A percentile compares a stretch with the other conserved stretches of the same genome.
phyloP scores from a whole-genome alignment of 2,797 vertebrate species.

The Enteromius fasciolatus region DNA sequence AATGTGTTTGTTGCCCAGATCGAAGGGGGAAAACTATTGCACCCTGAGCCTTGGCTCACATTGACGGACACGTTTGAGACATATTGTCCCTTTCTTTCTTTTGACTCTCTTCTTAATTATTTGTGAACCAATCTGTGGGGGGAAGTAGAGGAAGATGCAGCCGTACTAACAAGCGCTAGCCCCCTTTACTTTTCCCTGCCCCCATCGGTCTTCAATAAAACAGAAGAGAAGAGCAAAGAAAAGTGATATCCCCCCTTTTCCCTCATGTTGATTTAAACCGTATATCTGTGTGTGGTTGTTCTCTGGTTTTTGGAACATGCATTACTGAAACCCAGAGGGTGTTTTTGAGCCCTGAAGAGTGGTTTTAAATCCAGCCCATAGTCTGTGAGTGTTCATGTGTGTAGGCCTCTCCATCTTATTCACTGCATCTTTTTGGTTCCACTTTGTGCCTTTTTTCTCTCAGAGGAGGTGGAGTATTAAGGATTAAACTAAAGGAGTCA shows the following conservation, averaged over 20 bases:
- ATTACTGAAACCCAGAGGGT: slow-evolving; percentile 46
- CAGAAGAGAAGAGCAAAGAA: slow-evolving; percentile 30
- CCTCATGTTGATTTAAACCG: slow-evolving; percentile 37
- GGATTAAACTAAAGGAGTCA: slow-evolving; percentile 24
- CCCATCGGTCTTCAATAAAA: slow-evolving; percentile 38
- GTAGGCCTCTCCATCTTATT: neutral
- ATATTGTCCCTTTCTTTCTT: slow-evolving; percentile 35
- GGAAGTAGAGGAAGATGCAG: slow-evolving; percentile 51
- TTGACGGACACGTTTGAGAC: slow-evolving; percentile 46
- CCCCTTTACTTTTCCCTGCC: slow-evolving; percentile 31
- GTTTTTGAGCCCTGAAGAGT: slow-evolving; percentile 36
- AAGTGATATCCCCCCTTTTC: slow-evolving; percentile 23
- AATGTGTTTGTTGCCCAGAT: slow-evolving; percentile 74
- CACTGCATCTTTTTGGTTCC: slow-evolving; percentile 26
- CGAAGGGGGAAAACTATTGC: slow-evolving; percentile 44
- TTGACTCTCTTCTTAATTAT: slow-evolving; percentile 25
- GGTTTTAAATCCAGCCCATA: slow-evolving; percentile 26
- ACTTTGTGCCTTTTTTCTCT: slow-evolving; percentile 22
- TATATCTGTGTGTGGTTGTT: slow-evolving; percentile 43
- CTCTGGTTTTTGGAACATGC: slow-evolving; percentile 39
- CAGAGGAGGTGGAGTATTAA: slow-evolving; percentile 39
- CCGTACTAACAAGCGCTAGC: slow-evolving; percentile 43
- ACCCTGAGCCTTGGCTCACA: slow-evolving; percentile 60
- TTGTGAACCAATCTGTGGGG: slow-evolving; percentile 48
- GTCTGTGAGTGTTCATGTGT: slow-evolving; percentile 26